Percentiles rank a stretch among this genome's conserved stretches.
Evolutionary conservation across 1,140 invertebrate genomes (phyloP).

Genomic region (Platorchestia sp.): DNA sequence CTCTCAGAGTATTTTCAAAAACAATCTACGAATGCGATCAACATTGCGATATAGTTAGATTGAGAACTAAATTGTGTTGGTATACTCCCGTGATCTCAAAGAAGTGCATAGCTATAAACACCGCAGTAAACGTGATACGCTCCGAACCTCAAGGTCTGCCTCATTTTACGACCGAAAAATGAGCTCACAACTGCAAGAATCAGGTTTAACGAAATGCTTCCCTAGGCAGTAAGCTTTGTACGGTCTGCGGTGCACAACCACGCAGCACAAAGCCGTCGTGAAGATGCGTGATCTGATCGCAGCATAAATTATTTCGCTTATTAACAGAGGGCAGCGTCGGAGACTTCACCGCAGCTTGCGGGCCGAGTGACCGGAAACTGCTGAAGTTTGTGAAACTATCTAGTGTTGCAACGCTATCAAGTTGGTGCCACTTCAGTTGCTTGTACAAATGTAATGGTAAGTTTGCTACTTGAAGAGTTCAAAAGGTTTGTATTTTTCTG

Average conservation of each 20-base stretch:
- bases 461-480: not conserved
- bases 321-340: not conserved
- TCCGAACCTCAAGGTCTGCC: not conserved
- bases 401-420: not conserved
- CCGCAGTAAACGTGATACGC: not conserved
- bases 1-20: too few species aligned
- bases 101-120: not conserved
- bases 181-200: not conserved
- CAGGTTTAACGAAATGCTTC: not conserved
- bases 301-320: not conserved
- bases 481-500: not conserved
- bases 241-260: not conserved
- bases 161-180: not conserved
- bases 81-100: too few species aligned
- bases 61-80: too few species aligned
- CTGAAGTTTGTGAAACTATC: not conserved
- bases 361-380: not conserved
- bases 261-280: not conserved
- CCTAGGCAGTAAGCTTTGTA: not conserved
- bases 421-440: not conserved
- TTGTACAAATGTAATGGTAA: not conserved
- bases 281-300: not conserved
- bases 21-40: too few species aligned
- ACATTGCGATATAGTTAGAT: too few species aligned
- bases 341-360: constrained; percentile 39